phyloP scores from a whole-genome alignment of 2,113 vertebrate genomes.

The Lanius ludovicianus region DNA sequence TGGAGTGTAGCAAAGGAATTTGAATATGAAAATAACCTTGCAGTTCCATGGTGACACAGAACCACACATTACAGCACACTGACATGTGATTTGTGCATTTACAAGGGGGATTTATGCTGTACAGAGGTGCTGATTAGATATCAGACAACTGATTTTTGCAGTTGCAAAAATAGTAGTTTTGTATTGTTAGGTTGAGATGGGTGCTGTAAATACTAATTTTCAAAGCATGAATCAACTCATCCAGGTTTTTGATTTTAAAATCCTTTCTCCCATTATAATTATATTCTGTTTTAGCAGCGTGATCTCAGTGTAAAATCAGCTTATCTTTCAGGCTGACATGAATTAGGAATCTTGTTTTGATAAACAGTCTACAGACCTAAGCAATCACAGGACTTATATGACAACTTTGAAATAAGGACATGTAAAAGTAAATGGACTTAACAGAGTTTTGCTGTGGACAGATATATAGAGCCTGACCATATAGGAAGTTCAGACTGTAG shows the following conservation, averaged over 20 bases:
- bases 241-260: neutral
- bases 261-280: neutral
- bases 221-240: neutral
- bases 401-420: neutral
- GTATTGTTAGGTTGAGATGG: neutral
- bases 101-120: neutral
- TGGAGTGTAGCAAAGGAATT: neutral
- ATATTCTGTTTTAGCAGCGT: neutral
- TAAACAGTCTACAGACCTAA: neutral
- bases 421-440: neutral
- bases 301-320: neutral
- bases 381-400: neutral
- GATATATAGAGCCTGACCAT: neutral
- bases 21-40: conserved; percentile 1
- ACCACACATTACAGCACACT: neutral
- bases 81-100: neutral
- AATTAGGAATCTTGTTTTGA: neutral
- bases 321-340: neutral
- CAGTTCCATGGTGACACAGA: neutral
- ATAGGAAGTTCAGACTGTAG: neutral
- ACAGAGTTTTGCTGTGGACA: neutral
- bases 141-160: neutral
- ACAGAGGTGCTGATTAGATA: neutral
- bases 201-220: neutral
- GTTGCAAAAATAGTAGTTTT: neutral